Conservation (phyloP, 2,888 invertebrate species). For the Eurois occulta region DNA sequence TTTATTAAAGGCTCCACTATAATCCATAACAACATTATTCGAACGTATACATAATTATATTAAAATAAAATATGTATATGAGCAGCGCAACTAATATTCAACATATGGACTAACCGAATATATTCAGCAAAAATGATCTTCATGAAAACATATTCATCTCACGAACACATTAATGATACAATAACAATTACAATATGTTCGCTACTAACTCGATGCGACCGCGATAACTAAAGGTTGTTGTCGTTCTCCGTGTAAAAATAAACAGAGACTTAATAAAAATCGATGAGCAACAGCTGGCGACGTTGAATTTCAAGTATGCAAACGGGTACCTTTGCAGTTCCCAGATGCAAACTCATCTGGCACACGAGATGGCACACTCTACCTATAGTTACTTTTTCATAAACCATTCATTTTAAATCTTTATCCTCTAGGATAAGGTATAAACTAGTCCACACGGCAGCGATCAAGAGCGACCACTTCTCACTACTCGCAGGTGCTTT, state of each 20-base stretch:
- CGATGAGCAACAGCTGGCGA: slow-evolving; percentile 80
- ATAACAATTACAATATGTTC: slow-evolving; percentile 38
- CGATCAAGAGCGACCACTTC: slow-evolving; percentile 55
- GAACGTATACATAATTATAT: background rate
- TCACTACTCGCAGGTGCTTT: slow-evolving; percentile 64
- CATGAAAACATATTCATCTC: background rate
- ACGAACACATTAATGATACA: slow-evolving; percentile 22
- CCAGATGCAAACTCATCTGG: slow-evolving; percentile 76
- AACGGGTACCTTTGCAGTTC: slow-evolving; percentile 68
- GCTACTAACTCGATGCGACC: slow-evolving; percentile 27
- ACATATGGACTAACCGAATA: slow-evolving; percentile 5
- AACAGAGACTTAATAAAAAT: slow-evolving; percentile 75
- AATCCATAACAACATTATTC: background rate
- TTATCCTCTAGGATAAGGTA: slow-evolving; percentile 43
- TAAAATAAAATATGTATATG: slow-evolving; percentile 3
- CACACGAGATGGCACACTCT: slow-evolving; percentile 49
- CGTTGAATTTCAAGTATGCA: slow-evolving; percentile 79
- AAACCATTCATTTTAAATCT: slow-evolving; percentile 50
- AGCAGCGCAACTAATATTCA: slow-evolving; percentile 3
- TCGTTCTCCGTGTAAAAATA: slow-evolving; percentile 65
- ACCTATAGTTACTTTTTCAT: slow-evolving; percentile 36
- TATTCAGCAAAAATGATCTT: slow-evolving; percentile 7
- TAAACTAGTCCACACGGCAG: slow-evolving; percentile 22
- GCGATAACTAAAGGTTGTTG: slow-evolving; percentile 41
- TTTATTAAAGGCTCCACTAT: background rate